Percentiles rank a stretch among this genome's conserved stretches.
These are phyloP conservation scores for Zaprionus taronus DNA, from an alignment of 1,140 invertebrate species.

Conservation along the genomic window DNA sequence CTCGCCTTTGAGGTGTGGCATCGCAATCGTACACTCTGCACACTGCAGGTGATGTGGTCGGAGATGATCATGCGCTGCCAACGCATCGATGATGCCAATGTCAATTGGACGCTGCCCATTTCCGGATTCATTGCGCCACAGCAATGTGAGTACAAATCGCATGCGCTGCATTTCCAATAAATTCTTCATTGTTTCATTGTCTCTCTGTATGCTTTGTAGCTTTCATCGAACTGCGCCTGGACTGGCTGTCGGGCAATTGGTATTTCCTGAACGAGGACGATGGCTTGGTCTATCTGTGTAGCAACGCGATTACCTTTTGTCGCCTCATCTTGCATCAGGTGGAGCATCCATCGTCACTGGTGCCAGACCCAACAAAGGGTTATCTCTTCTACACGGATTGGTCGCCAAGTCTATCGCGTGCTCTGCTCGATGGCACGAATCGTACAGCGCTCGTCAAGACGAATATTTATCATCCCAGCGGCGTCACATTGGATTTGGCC, in stretches of 20 bases:
- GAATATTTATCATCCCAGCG: constrained; percentile 90
- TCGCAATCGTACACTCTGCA: constrained; percentile 88
- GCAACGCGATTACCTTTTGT: constrained; percentile 87
- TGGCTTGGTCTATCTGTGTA: constrained; percentile 90
- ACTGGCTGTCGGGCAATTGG: constrained; percentile 94
- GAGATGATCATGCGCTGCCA: constrained; percentile 86
- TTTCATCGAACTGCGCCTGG: constrained; percentile 90
- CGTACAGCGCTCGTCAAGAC: constrained; percentile 86
- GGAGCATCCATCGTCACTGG: constrained; percentile 90
- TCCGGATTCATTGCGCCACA: constrained; percentile 81
- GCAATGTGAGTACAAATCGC: constrained; percentile 71
- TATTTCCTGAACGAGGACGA: constrained; percentile 92
- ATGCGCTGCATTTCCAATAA: background rate
- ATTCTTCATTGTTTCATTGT: background rate
- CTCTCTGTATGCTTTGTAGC: constrained; percentile 83
- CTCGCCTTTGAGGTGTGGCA: constrained; percentile 84
- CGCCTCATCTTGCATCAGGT: constrained; percentile 89
- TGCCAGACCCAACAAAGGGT: constrained; percentile 92
- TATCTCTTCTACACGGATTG: constrained; percentile 92
- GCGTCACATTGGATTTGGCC: constrained; percentile 90
- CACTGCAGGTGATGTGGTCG: constrained; percentile 86
- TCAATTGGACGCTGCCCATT: constrained; percentile 86
- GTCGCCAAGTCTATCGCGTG: constrained; percentile 88
- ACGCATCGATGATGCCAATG: constrained; percentile 86
- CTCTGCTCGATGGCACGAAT: constrained; percentile 87